Evolutionary conservation across 2,888 invertebrate genomes (phyloP).

Genomic region (Matsumyia berberina): DNA sequence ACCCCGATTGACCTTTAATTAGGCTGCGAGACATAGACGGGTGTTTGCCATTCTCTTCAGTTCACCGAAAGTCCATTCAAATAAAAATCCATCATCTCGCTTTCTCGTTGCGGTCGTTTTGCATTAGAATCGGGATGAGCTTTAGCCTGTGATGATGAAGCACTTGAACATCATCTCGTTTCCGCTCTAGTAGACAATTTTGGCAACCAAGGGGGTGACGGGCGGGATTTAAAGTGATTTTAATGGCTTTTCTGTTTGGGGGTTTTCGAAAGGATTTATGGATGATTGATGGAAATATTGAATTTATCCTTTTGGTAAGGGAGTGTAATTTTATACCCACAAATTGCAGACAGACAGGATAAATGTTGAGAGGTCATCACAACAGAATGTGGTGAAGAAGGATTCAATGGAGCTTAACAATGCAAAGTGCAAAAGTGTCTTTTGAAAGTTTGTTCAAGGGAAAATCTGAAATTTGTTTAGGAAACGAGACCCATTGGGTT

Average conservation of each 20-base stretch:
- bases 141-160: conserved; percentile 28
- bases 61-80: conserved; percentile 18
- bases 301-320: conserved; percentile 8
- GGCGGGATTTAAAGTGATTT: conserved; percentile 24
- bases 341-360: conserved; percentile 2
- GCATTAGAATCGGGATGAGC: background rate
- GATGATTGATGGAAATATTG: conserved; percentile 26
- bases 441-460: too few species aligned
- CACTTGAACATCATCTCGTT: conserved; percentile 38
- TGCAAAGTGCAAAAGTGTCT: too few species aligned
- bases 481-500: too few species aligned
- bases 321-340: conserved; percentile 7
- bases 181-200: conserved; percentile 20
- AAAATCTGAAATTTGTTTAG: too few species aligned
- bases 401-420: too few species aligned
- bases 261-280: conserved; percentile 21
- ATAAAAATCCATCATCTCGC: conserved; percentile 15
- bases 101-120: conserved; percentile 23
- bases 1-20: conserved; percentile 13
- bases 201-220: background rate
- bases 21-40: background rate
- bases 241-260: conserved; percentile 20
- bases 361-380: background rate
- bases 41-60: background rate
- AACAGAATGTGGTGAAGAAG: too few species aligned